These are phyloP conservation scores for Sphaeramia orbicularis DNA, from an alignment of 2,797 vertebrate genomes.

Conservation along the genomic window DNA sequence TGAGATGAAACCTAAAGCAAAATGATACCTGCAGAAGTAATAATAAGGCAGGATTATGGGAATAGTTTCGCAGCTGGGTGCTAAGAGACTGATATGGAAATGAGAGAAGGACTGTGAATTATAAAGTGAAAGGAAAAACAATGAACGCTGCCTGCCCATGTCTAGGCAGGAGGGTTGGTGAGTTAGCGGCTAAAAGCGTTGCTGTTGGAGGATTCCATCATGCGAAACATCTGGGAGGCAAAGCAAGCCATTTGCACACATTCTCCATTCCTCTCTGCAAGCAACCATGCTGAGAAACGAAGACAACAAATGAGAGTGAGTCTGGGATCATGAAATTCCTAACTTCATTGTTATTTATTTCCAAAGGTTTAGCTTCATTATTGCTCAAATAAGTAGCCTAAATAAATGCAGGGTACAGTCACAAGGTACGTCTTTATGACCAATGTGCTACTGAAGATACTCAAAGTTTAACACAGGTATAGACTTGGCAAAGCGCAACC, in stretches of 20 bases:
- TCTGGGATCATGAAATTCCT: neutral
- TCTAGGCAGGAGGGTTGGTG: constrained; percentile 27
- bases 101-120: constrained; percentile 25
- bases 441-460: constrained; percentile 10
- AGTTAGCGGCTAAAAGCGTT: constrained; percentile 12
- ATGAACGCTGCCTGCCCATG: constrained; percentile 1
- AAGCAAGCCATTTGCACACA: constrained; percentile 37
- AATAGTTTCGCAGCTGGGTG: constrained; percentile 42
- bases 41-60: constrained; percentile 36
- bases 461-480: neutral
- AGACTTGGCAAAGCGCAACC: neutral
- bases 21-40: constrained; percentile 27
- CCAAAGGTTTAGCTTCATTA: constrained; percentile 15
- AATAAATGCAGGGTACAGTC: neutral
- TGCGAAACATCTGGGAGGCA: constrained; percentile 36
- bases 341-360: constrained; percentile 36
- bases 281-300: constrained; percentile 31
- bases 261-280: constrained; percentile 40
- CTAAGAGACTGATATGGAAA: constrained; percentile 33
- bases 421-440: neutral
- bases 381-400: neutral
- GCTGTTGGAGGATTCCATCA: constrained; percentile 35
- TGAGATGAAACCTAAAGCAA: constrained; percentile 28
- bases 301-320: constrained; percentile 5
- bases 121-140: constrained; percentile 19